phyloP scores from a whole-genome alignment of 2,113 vertebrate genomes.

The Columbina picui region DNA sequence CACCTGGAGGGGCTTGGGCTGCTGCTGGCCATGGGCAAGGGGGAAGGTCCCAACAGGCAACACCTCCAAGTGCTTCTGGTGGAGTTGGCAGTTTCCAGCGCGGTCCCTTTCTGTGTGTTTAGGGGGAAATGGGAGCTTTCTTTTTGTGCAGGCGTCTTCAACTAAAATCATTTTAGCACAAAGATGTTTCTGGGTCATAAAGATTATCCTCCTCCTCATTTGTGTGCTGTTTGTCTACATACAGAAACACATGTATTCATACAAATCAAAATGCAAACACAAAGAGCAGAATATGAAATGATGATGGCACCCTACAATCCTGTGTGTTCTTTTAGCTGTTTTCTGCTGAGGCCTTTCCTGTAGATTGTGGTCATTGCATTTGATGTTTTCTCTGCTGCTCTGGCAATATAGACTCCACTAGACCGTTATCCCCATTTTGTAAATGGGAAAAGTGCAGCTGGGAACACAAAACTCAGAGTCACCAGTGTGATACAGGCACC shows the following conservation, averaged over 20 bases:
- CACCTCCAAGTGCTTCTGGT: neutral
- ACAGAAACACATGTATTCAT: neutral
- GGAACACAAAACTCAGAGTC: neutral
- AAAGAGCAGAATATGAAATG: neutral
- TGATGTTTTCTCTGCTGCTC: neutral
- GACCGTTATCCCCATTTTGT: neutral
- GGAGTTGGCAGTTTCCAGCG: neutral
- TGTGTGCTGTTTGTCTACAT: neutral
- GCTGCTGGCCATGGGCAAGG: neutral
- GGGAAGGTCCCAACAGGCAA: neutral
- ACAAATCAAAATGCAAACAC: neutral
- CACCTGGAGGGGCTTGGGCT: neutral
- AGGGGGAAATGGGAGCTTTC: neutral
- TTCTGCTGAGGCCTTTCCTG: neutral
- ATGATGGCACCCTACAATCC: neutral
- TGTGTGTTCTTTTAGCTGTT: accelerated
- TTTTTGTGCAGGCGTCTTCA: neutral
- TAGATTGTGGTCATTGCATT: accelerated
- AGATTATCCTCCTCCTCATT: neutral
- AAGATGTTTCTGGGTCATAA: neutral
- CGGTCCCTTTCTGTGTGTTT: neutral
- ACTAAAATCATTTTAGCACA: neutral
- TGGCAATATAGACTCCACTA: neutral
- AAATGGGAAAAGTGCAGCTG: neutral
- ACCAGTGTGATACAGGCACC: neutral